Percentiles rank a stretch among this genome's conserved stretches.
Evolutionary conservation across 2,113 vertebrate species (phyloP).

Genomic region (Climacteris rufus): DNA sequence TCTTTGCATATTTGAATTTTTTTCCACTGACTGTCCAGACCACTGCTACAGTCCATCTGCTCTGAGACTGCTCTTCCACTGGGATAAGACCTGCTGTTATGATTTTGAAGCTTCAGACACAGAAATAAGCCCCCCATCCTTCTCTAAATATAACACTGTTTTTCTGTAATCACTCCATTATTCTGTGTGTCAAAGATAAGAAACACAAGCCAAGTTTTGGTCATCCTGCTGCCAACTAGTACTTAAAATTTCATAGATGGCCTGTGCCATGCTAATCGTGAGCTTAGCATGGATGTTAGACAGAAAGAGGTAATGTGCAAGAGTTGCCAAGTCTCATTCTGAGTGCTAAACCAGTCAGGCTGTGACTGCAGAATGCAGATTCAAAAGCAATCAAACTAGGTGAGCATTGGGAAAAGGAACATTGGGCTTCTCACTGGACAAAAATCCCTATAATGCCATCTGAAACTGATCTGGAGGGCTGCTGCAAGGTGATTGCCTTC

Average conservation of each 20-base stretch:
- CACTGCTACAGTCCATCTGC: not conserved
- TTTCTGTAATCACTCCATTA: conserved; percentile 19
- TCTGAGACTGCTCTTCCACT: conserved; percentile 23
- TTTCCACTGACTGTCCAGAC: conserved; percentile 13
- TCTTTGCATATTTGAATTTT: not conserved
- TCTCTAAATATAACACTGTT: not conserved
- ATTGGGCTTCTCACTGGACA: not conserved
- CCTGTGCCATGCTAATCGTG: not conserved
- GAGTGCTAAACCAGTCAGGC: conserved; percentile 1
- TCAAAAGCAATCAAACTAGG: not conserved
- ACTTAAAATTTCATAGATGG: conserved; percentile 40
- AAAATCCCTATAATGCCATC: not conserved
- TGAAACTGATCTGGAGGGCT: not conserved
- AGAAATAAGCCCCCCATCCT: conserved; percentile 24
- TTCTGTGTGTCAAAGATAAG: conserved; percentile 53
- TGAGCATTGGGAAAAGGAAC: not conserved
- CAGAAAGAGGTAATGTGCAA: not conserved
- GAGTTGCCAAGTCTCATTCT: conserved; percentile 10
- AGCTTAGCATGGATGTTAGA: conserved; percentile 28
- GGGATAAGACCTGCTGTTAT: not conserved
- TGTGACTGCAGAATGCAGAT: not conserved
- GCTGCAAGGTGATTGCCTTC: not conserved
- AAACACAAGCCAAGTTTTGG: conserved; percentile 22
- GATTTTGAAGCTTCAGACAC: not conserved
- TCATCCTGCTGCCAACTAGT: conserved; percentile 30